A percentile compares a stretch with the other conserved stretches of the same genome.
Evolutionary conservation across 2,113 vertebrate species (phyloP).

Genomic region (Strix uralensis): DNA sequence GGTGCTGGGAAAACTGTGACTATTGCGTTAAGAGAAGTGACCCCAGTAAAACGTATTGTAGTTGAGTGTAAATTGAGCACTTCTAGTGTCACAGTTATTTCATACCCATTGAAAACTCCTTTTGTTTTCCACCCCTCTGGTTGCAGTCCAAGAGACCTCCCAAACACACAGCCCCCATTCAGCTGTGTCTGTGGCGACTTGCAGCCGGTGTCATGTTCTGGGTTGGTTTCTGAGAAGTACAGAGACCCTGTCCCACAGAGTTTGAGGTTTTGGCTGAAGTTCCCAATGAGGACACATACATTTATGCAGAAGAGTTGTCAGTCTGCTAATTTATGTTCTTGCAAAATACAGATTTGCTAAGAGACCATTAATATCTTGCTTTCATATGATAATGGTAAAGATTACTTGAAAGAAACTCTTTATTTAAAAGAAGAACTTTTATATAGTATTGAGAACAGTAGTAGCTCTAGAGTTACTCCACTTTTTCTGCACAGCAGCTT

Average conservation of each 20-base stretch:
- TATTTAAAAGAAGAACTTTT: not conserved
- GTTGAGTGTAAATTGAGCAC: not conserved
- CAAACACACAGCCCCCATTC: not conserved
- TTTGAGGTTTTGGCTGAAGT: not conserved
- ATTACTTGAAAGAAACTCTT: not conserved
- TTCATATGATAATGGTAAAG: not conserved
- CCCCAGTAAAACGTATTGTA: not conserved
- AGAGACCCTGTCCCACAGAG: not conserved
- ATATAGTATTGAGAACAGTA: not conserved
- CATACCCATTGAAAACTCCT: not conserved
- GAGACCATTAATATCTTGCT: not conserved
- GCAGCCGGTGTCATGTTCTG: too few relatives aligned
- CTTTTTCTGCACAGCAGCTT: not conserved
- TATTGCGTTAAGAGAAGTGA: not conserved
- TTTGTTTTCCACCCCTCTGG: not conserved
- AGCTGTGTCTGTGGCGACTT: not conserved
- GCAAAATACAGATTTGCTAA: not conserved
- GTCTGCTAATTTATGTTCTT: not conserved
- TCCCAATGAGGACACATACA: accelerated
- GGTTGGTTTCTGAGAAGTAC: not conserved
- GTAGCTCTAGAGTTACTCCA: not conserved
- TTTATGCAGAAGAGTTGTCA: not conserved
- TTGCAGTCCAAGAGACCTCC: not conserved
- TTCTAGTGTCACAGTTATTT: not conserved
- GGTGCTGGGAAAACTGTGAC: not conserved